Evolutionary conservation across 30 jellyfish, hydroid and myxozoan genomes (phyloP), one percentile per base, ranked within the genome.

Genomic region (Chrysaora quinquecirrha): DNA sequence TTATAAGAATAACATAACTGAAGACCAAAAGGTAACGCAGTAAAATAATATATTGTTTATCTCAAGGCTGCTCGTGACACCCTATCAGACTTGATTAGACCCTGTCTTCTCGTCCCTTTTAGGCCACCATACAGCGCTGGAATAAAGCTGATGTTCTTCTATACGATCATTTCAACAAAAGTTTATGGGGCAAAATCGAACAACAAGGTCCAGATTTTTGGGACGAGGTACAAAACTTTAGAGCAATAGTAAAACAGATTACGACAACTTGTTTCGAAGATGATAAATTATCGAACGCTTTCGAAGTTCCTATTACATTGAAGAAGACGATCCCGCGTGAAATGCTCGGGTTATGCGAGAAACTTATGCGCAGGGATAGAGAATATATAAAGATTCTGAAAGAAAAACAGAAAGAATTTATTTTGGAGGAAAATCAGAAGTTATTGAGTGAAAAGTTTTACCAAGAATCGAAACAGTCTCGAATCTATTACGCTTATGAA

Each of bases 131-230:
- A 9, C 67, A 47, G 68, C 34, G 71, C 29, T 88, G 96, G 97
- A 93, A 87, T 28, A 75, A 50, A 32, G 98, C 97, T 22, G 98
- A 93, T 50, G 83, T 64, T 18, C 28, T 75, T 77, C 74, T 93
- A 32, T 93, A 93, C 64, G 89, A 87, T 12, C 83, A 86, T 73
- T 93, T 93, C 70, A 93, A 93, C 54, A 52, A 87, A 47, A 80
- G 96, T n/a, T 84, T 93, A 49, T 93, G 98, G 98, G 83, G 76
- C 46, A 87, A 87, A 81, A 83, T 93, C 67, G 71, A 64, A 33
- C 58, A 34, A 4, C 88, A 76, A 20, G 97, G 96, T 2, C 61
- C 46, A 2, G 58, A 62, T 6, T 92, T 92, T 63, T 80, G 88
- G 89, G 83, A 64, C 1, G 98, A 92, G 14, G 82, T 92, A 9